A percentile compares a stretch with the other conserved stretches of the same genome.
Evolutionary conservation across 2,113 vertebrate genomes (phyloP).

Genomic region (Salvator merianae): DNA sequence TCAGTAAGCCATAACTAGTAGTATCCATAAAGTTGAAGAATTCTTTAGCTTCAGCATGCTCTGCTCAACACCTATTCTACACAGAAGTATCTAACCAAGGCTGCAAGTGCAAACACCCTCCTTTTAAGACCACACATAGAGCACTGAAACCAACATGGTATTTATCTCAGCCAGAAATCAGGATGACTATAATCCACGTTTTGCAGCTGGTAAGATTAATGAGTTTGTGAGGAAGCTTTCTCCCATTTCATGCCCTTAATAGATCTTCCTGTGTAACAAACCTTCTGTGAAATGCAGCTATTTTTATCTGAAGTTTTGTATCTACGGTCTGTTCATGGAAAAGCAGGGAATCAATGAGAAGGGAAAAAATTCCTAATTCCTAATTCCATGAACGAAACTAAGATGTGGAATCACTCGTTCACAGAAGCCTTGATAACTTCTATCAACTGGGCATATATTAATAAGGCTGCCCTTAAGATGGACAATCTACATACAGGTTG

Average conservation of each 20-base stretch:
- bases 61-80: rapidly evolving
- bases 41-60: not conserved
- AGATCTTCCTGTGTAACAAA: not conserved
- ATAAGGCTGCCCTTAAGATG: too few species aligned
- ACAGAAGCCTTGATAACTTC: too few species aligned
- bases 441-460: too few species aligned
- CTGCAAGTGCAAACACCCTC: not conserved
- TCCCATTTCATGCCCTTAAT: not conserved
- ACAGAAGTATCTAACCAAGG: not conserved
- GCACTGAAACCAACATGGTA: not conserved
- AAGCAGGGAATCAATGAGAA: not conserved
- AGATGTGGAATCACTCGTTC: too few species aligned
- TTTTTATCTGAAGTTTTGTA: conserved; percentile 4
- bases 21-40: not conserved
- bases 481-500: too few species aligned
- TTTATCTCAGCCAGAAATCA: conserved; percentile 29
- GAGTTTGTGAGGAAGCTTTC: not conserved
- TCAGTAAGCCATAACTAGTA: too few species aligned
- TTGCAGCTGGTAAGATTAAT: conserved; percentile 19
- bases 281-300: not conserved
- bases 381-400: not conserved
- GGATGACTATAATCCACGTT: not conserved
- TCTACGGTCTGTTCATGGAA: not conserved
- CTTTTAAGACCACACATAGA: conserved; percentile 51
- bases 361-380: conserved; percentile 19